phyloP scores from a whole-genome alignment of 2,797 vertebrate genomes.

The Lutjanus argentimaculatus region DNA sequence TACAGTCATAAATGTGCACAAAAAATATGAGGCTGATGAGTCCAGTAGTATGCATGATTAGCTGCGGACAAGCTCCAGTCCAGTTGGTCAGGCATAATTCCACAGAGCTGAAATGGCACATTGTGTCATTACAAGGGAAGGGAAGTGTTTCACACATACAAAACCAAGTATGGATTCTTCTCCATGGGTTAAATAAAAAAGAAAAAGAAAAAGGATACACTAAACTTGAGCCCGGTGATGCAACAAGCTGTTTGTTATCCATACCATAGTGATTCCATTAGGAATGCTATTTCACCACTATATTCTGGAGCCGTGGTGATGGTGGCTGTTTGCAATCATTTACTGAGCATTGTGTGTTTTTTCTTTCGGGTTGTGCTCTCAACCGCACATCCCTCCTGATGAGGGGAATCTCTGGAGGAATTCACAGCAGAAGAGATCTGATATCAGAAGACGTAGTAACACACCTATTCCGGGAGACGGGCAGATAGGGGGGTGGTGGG shows the following conservation, averaged over 20 bases:
- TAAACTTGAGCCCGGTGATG: slow-evolving; percentile 1
- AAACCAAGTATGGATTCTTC: no score
- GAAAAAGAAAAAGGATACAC: not conserved
- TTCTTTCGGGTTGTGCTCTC: slow-evolving; percentile 24
- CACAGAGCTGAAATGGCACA: no score
- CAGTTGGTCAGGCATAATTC: no score
- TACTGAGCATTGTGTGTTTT: slow-evolving; percentile 8
- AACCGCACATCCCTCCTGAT: slow-evolving; percentile 36
- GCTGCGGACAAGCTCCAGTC: no score
- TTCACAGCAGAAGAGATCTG: slow-evolving; percentile 51
- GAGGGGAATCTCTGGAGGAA: slow-evolving; percentile 45
- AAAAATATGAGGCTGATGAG: no score
- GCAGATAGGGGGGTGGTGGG: not conserved
- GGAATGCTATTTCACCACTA: slow-evolving; percentile 30
- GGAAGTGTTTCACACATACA: no score
- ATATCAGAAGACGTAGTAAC: slow-evolving; percentile 77
- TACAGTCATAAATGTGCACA: no score
- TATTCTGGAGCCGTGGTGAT: slow-evolving; percentile 17
- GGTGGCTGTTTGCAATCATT: slow-evolving; percentile 46
- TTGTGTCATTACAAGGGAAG: no score
- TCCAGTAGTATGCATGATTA: no score
- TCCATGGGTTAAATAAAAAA: no score
- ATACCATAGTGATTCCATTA: slow-evolving; percentile 19
- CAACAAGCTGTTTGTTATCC: slow-evolving; percentile 26
- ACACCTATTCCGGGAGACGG: slow-evolving; percentile 69